phyloP scores from a whole-genome alignment of 1,140 invertebrate genomes.

The Drosophila kepulauana region DNA sequence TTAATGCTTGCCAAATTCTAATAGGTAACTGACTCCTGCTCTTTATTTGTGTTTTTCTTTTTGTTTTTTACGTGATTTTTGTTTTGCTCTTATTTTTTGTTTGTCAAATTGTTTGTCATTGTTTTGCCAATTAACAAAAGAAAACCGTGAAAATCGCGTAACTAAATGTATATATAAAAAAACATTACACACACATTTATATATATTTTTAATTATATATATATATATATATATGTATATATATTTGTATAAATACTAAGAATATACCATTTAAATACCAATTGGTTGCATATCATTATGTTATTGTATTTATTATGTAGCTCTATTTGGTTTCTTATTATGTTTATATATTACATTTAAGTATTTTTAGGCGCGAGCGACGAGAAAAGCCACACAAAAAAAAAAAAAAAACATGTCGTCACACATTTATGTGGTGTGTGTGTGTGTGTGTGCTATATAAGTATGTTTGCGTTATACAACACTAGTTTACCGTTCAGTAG shows the following conservation, averaged over 20 bases:
- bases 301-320: constrained; percentile 29
- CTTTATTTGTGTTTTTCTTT: constrained; percentile 42
- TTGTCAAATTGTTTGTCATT: constrained; percentile 62
- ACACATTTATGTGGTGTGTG: constrained; percentile 6
- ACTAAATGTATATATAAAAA: constrained; percentile 25
- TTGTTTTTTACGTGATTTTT: constrained; percentile 31
- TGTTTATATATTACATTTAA: constrained; percentile 32
- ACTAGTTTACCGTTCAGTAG: constrained; percentile 40
- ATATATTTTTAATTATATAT: constrained; percentile 11
- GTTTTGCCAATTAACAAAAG: constrained; percentile 77
- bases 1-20: constrained; percentile 78
- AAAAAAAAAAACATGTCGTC: constrained; percentile 17
- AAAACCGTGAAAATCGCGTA: constrained; percentile 46
- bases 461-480: constrained; percentile 46
- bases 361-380: constrained; percentile 46
- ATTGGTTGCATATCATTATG: constrained; percentile 35
- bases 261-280: constrained; percentile 45
- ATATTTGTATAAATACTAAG: constrained; percentile 33
- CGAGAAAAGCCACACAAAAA: constrained; percentile 44
- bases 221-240: constrained; percentile 13
- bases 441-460: constrained; percentile 34
- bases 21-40: constrained; percentile 85
- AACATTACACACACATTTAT: constrained; percentile 50
- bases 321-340: constrained; percentile 19
- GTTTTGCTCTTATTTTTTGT: constrained; percentile 34